Evolutionary conservation across 2,888 invertebrate species (phyloP).

Genomic region (Plutella xylostella): DNA sequence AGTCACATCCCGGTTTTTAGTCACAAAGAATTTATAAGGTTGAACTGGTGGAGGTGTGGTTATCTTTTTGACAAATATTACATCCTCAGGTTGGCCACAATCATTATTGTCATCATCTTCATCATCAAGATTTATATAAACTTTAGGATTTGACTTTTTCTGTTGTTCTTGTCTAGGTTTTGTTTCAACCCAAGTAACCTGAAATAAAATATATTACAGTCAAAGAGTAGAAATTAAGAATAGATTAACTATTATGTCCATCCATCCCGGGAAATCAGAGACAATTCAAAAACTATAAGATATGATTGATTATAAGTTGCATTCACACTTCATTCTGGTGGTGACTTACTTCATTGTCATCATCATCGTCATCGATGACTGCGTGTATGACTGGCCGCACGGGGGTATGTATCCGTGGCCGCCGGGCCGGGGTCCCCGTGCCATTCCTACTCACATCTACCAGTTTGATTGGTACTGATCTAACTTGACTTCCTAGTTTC

Average conservation of each 20-base stretch:
- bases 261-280: no score
- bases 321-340: no score
- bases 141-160: conserved; percentile 26
- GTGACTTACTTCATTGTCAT: conserved; percentile 23
- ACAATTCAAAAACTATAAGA: no score
- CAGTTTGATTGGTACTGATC: conserved; percentile 37
- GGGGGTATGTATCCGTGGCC: conserved; percentile 41
- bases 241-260: background rate
- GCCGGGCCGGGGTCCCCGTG: conserved; percentile 32
- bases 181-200: conserved; percentile 45
- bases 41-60: conserved; percentile 32
- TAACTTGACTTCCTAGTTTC: conserved; percentile 25
- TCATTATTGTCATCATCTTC: conserved; percentile 33
- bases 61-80: conserved; percentile 50
- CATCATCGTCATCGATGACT: conserved; percentile 41
- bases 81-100: conserved; percentile 39
- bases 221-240: background rate
- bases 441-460: conserved; percentile 36
- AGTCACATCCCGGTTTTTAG: conserved; percentile 25
- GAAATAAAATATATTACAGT: conserved; percentile 14
- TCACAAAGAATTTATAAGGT: conserved; percentile 38
- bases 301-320: no score
- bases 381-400: conserved; percentile 36
- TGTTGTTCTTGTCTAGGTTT: conserved; percentile 29
- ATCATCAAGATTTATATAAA: conserved; percentile 40